Evolutionary conservation across 2,888 invertebrate species (phyloP), one percentile per base, ranked within the genome.

Genomic region (Liopterus haemorrhoidalis): DNA sequence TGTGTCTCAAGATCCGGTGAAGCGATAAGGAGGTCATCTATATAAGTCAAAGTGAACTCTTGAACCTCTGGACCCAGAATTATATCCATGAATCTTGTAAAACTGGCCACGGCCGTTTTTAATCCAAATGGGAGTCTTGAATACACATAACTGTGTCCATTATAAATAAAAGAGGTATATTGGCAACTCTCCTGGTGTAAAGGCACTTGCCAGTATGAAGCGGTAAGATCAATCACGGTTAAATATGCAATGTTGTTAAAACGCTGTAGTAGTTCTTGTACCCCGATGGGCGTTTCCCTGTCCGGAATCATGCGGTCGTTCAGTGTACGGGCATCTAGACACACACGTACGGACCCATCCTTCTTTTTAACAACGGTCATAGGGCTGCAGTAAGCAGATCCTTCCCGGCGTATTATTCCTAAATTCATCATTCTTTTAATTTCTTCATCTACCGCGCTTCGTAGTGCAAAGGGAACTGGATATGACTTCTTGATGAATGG

Each of bases 401-500:
- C n/a, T n/a, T n/a, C n/a, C n/a, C n/a, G n/a, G n/a, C n/a, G n/a
- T n/a, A n/a, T 62, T 1, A 63, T 54, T 2, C 58, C 60, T 19
- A 43, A 28, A 9, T 53, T 33, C 5, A 61, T 12, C 9, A 14
- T 27, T 11, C 28, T 14, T 27, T 27, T 27, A 9, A 27, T 22
- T 31, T 31, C n/a, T 8, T 31, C 31, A 12, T 11, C 12, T 8
- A 9, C 31, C 8, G 31, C 12, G 8, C 8, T 6, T 31, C 12
- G 8, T 12, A 31, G n/a, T 31, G 12, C 31, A 31, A 9, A 31
- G 5, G 33, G 14, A 18, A 14, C 16, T 4, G 33, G 33, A 9
- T 33, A 33, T 33, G 33, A 54, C 30, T 54, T 49, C 21, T 46
- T 35, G 1, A 52, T 35, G 46, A 56, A 55, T 4, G 54, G 53